Evolutionary conservation across 2,113 vertebrate genomes (phyloP).

Genomic region (Hyla sarda): DNA sequence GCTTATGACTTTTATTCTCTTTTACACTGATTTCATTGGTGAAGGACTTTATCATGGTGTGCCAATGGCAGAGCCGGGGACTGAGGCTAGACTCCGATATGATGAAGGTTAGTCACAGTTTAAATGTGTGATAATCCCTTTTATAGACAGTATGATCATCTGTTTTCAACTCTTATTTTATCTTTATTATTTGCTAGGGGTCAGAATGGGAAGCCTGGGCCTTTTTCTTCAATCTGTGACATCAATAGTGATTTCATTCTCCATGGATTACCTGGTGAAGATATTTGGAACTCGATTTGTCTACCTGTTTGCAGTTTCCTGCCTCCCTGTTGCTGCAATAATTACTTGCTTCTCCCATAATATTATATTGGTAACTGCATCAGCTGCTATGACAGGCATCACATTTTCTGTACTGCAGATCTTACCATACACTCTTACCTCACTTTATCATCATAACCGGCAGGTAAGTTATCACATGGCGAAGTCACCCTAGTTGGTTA

Average conservation of each 20-base stretch:
- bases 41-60: constrained; percentile 83
- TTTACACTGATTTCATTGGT: constrained; percentile 87
- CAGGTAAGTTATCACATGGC: constrained; percentile 70
- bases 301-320: constrained; percentile 80
- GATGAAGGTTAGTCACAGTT: constrained; percentile 79
- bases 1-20: constrained; percentile 86
- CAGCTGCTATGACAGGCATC: constrained; percentile 79
- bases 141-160: not conserved
- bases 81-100: constrained; percentile 76
- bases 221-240: constrained; percentile 86
- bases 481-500: no score
- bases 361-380: constrained; percentile 76
- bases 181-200: constrained; percentile 71
- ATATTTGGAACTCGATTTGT: constrained; percentile 74
- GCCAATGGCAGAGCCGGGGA: constrained; percentile 80
- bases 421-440: constrained; percentile 83
- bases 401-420: constrained; percentile 86
- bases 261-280: constrained; percentile 84
- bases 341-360: constrained; percentile 82
- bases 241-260: constrained; percentile 81
- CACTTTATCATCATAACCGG: constrained; percentile 84
- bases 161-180: not conserved
- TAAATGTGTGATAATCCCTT: not conserved
- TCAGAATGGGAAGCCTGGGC: constrained; percentile 86
- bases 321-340: constrained; percentile 75